Evolutionary conservation across 1,140 invertebrate species (phyloP).

Genomic region (Ceratosolen solmsi): DNA sequence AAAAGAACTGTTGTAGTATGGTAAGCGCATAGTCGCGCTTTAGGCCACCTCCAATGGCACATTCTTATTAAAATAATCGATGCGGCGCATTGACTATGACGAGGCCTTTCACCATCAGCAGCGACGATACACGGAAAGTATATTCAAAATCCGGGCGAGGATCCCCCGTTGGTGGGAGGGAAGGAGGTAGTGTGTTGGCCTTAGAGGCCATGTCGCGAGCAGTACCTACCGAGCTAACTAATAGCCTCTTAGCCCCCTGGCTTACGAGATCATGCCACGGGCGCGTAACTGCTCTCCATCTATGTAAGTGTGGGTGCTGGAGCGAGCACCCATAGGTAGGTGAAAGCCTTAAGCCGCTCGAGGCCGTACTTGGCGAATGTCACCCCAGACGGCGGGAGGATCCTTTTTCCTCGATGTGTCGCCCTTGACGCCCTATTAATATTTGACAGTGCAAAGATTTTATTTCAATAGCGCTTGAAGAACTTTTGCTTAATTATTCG

Average conservation of each 20-base stretch:
- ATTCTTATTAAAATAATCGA: conserved; percentile 22
- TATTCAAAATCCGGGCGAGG: not conserved
- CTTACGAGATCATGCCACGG: conserved; percentile 65
- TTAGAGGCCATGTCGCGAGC: conserved; percentile 62
- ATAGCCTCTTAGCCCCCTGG: conserved; percentile 67
- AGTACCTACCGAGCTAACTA: conserved; percentile 62
- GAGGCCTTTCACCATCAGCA: too few species aligned
- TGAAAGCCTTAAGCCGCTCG: conserved; percentile 20
- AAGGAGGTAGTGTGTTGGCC: conserved; percentile 64
- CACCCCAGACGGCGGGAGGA: not conserved
- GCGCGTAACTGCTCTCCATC: conserved; percentile 56
- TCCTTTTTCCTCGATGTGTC: not conserved
- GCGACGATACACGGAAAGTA: too few species aligned
- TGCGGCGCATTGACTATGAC: conserved; percentile 32
- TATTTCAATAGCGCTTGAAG: conserved; percentile 40
- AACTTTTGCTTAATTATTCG: conserved; percentile 28
- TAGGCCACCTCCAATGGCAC: not conserved
- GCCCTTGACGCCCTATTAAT: conserved; percentile 27
- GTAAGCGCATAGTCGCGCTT: too few species aligned
- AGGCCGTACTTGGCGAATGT: not conserved
- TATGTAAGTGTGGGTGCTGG: not conserved
- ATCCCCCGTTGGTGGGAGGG: not conserved
- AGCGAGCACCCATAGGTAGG: not conserved
- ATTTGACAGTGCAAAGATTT: conserved; percentile 17
- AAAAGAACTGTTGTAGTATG: too few species aligned